Base-by-base conservation (phyloP, 2,113 vertebrate genomes). In the Oryzias javanicus region DNA sequence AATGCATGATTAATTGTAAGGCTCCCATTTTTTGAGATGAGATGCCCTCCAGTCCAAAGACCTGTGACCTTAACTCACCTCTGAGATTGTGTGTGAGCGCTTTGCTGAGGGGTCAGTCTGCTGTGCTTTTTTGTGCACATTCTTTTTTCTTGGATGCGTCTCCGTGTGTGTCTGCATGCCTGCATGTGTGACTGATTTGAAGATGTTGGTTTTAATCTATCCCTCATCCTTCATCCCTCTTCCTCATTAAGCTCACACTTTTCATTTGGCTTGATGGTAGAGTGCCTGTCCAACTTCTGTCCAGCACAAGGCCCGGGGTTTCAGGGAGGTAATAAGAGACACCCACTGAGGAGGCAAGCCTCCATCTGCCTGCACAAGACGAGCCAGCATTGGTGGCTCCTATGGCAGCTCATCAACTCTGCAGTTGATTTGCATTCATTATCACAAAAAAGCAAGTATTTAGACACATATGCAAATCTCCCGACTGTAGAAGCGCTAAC, bases 1-100 rank as follows among this genome's bases (percentile, higher is more conserved):
- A 67, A 76, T 18, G 4, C 49, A 56, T 86, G 85, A 88, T 89
- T 45, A 81, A 90, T 85, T 75, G 73, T 69, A 60, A 60, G 22
- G 22, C 18, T 65, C 70, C 79, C 60, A 68, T 79, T 74, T n/a
- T 80, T 74, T 68, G 60, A 78, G 22, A 77, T 55, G 45, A 60
- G 58, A 78, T 75, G 65, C 71, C 84, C 75, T 68, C 64, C 48
- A 67, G 75, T 68, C 84, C 70, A 29, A 70, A 15, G 65, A 65
- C 83, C 80, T 79, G 47, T 82, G 71, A 82, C 84, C 80, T 66
- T 17, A 12, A 51, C 48, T 82, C 79, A 68, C 49, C 44, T 60
- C 49, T 69, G 10, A 3, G 62, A 67, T 75, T 79, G 35, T 59
- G 17, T 64, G 55, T 71, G 65, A 19, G 49, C 27, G 18, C 78